These are phyloP conservation scores for Spodoptera exigua DNA, from an alignment of 2,888 invertebrate genomes.

Conservation along the genomic window DNA sequence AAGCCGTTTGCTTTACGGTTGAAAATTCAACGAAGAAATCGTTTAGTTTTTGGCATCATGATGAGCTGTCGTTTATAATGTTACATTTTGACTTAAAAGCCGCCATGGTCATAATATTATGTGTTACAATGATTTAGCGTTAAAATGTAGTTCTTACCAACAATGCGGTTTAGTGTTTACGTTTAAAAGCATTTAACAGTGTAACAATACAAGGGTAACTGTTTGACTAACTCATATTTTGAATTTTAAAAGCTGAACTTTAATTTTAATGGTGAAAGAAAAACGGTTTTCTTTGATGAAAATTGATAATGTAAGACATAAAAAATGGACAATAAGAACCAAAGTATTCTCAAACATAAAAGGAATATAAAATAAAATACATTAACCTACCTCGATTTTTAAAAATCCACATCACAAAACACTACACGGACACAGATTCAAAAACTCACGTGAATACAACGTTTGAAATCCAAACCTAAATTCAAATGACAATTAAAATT, in stretches of 20 bases:
- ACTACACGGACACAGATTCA: constrained; percentile 47
- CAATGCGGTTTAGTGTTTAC: constrained; percentile 18
- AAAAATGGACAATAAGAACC: constrained; percentile 12
- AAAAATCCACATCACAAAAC: constrained; percentile 44
- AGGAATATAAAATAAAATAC: constrained; percentile 2
- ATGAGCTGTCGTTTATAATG: constrained; percentile 6
- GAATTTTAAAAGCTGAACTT: constrained; percentile 1
- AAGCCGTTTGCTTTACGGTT: too few species aligned
- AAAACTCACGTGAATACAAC: constrained; percentile 39
- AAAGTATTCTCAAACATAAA: constrained; percentile 3
- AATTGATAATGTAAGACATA: too few species aligned
- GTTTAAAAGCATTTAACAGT: constrained; percentile 16
- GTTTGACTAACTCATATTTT: too few species aligned
- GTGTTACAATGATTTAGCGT: constrained; percentile 30
- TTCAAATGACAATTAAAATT: constrained; percentile 55
- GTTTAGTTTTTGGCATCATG: too few species aligned
- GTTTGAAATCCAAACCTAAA: constrained; percentile 51
- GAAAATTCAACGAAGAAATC: too few species aligned
- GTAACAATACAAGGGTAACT: constrained; percentile 11
- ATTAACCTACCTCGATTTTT: constrained; percentile 54
- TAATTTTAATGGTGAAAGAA: not conserved
- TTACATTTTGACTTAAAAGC: constrained; percentile 46
- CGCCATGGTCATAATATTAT: constrained; percentile 20
- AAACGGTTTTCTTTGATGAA: too few species aligned
- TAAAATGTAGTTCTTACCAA: constrained; percentile 25